These are phyloP conservation scores for Lycaon pictus DNA, from an alignment of 2,113 vertebrate genomes.

Conservation along the genomic window DNA sequence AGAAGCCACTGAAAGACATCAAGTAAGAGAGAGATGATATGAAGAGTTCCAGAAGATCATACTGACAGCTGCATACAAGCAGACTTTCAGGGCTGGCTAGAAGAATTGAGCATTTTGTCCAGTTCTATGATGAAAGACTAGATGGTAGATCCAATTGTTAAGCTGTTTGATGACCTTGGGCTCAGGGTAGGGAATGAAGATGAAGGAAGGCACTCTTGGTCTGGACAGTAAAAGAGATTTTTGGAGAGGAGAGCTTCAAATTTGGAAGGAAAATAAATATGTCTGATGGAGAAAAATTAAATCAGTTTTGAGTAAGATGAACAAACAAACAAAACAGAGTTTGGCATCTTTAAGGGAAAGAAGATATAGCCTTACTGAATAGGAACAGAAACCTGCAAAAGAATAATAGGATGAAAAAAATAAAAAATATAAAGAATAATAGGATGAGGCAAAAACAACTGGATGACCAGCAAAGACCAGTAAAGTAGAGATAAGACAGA, in stretches of 20 bases:
- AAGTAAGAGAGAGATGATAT: neutral
- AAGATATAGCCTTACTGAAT: neutral
- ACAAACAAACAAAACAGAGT: neutral
- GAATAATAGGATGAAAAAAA: neutral
- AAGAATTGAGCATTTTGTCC: neutral
- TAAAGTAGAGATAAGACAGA: conserved; percentile 27
- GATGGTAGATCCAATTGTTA: neutral
- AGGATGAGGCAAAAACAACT: neutral
- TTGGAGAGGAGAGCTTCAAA: neutral
- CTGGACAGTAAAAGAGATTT: neutral
- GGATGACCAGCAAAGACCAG: neutral
- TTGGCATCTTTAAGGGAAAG: neutral
- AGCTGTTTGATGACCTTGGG: neutral
- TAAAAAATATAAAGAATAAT: neutral
- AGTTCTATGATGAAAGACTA: neutral
- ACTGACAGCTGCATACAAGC: neutral
- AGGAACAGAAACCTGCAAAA: neutral
- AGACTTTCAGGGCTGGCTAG: neutral
- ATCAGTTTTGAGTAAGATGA: neutral
- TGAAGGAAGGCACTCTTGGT: neutral
- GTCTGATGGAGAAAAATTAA: neutral
- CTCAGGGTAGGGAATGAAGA: neutral
- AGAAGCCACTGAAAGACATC: neutral
- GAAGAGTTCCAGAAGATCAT: neutral
- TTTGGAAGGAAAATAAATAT: neutral